A percentile compares a stretch with the other conserved stretches of the same genome.
phyloP scores from a whole-genome alignment of 1,140 invertebrate species.

The Ceratitis capitata region DNA sequence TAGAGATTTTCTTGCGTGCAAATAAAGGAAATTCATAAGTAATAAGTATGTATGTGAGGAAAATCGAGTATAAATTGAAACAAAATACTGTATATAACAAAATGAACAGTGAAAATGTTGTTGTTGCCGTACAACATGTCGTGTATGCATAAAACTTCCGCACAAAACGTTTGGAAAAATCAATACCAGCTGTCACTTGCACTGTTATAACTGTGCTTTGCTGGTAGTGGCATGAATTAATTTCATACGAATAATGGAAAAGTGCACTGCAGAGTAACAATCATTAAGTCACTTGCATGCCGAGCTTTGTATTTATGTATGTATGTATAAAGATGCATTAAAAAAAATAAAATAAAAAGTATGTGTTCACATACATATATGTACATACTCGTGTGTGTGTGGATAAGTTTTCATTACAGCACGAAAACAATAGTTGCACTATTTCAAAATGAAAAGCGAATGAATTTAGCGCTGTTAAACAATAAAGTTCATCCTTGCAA shows the following conservation, averaged over 20 bases:
- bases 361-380: background rate
- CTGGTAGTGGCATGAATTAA: background rate
- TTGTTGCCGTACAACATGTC: background rate
- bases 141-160: constrained; percentile 13
- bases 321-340: background rate
- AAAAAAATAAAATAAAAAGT: too few relatives aligned
- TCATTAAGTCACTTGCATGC: background rate
- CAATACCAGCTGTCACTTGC: constrained; percentile 26
- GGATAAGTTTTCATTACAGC: too few relatives aligned
- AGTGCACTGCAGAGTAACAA: background rate
- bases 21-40: background rate
- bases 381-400: too few relatives aligned
- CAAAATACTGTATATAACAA: background rate
- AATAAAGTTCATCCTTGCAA: background rate
- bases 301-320: background rate
- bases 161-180: constrained; percentile 25
- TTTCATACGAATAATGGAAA: background rate
- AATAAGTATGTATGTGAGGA: background rate
- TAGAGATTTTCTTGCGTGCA: constrained; percentile 24
- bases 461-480: background rate
- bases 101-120: background rate
- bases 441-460: background rate
- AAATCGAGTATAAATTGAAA: background rate
- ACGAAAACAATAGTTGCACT: too few relatives aligned
- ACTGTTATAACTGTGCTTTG: background rate